Evolutionary conservation across 2,797 vertebrate genomes (phyloP).

Genomic region (Psittacula derbiana): DNA sequence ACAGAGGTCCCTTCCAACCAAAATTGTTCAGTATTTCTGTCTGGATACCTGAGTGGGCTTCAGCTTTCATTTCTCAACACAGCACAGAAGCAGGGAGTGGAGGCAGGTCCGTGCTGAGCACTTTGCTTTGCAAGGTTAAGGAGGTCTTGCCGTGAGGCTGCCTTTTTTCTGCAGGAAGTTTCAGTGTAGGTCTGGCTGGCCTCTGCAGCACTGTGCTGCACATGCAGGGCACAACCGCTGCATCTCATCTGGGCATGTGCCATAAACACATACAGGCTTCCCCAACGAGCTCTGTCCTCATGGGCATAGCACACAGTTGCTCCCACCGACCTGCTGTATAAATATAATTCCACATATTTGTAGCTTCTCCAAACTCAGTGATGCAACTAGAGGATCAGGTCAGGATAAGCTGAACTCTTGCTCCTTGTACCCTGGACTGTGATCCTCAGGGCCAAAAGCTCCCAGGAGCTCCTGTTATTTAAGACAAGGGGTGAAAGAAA

Average conservation of each 20-base stretch:
- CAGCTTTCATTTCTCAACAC: not conserved
- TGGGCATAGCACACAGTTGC: not conserved
- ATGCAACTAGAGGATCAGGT: not conserved
- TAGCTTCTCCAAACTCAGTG: not conserved
- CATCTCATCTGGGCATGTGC: fast-evolving
- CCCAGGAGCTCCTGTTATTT: not conserved
- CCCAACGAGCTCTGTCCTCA: not conserved
- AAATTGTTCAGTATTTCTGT: not conserved
- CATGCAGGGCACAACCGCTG: fast-evolving
- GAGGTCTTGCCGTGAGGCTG: not conserved
- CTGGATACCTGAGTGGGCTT: not conserved
- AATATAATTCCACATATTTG: not conserved
- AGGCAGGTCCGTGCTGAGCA: fast-evolving
- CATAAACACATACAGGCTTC: not conserved
- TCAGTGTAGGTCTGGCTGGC: not conserved
- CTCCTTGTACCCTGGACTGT: not conserved
- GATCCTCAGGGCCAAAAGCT: not conserved
- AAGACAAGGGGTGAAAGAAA: not conserved
- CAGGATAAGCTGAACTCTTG: not conserved
- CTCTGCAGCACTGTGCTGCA: fast-evolving
- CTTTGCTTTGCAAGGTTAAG: not conserved
- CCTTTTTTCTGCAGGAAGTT: not conserved
- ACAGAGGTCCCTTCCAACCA: not conserved
- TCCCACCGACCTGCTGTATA: not conserved
- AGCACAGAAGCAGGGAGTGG: not conserved